Conservation (phyloP, 2,888 invertebrate genomes). For the Pedicia rivosa region DNA sequence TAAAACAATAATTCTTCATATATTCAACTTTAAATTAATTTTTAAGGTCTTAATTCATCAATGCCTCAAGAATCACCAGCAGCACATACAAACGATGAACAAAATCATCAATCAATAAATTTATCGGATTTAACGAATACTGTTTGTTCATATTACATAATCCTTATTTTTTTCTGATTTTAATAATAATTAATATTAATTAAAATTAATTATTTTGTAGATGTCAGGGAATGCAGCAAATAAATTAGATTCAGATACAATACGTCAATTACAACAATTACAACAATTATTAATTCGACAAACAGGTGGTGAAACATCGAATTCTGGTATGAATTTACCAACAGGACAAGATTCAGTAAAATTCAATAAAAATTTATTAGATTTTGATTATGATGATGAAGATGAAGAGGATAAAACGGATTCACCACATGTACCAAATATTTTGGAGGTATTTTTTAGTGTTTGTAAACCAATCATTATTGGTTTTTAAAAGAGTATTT, state of each 20-base stretch:
- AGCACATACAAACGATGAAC: conserved; percentile 8
- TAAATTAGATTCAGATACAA: conserved; percentile 18
- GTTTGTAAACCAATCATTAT: conserved; percentile 1
- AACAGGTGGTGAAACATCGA: conserved; percentile 21
- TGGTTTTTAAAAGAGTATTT: conserved; percentile 5
- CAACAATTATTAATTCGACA: conserved; percentile 38
- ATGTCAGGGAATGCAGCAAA: conserved; percentile 2
- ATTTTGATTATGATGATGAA: conserved; percentile 87
- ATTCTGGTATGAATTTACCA: conserved; percentile 24
- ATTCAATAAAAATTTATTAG: conserved; percentile 70
- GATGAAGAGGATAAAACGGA: conserved; percentile 41
- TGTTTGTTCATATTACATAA: conserved; percentile 1
- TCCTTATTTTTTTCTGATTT: neutral
- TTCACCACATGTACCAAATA: conserved; percentile 17
- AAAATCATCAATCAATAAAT: conserved; percentile 5
- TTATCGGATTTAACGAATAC: conserved; percentile 8
- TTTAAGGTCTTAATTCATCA: conserved; percentile 4
- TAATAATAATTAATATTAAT: conserved; percentile 13
- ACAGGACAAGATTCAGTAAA: conserved; percentile 39
- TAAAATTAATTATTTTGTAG: conserved; percentile 4
- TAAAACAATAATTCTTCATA: too few species aligned
- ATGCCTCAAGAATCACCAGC: conserved; percentile 9
- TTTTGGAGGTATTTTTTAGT: conserved; percentile 15
- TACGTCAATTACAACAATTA: conserved; percentile 41
- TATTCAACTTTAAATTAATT: too few species aligned